Percentiles rank a stretch among this genome's conserved stretches.
These are phyloP conservation scores for Sula dactylatra DNA, from an alignment of 2,113 vertebrate genomes.

Conservation along the genomic window DNA sequence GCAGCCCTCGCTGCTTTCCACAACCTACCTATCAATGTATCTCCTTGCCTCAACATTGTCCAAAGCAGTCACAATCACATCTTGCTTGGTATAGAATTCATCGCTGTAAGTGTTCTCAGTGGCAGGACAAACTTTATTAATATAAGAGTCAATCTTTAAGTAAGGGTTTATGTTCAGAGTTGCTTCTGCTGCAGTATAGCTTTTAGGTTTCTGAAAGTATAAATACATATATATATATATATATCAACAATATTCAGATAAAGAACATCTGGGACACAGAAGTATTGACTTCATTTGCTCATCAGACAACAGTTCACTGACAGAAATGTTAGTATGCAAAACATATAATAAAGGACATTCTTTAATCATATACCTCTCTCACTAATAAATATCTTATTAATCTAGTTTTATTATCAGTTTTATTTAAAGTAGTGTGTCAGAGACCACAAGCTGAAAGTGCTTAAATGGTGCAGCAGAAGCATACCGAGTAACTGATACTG, in stretches of 20 bases:
- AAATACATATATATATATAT: background rate
- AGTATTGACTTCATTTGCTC: background rate
- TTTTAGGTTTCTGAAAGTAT: slow-evolving; percentile 90
- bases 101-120: slow-evolving; percentile 90
- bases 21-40: slow-evolving; percentile 93
- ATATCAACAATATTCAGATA: background rate
- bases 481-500: background rate
- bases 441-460: background rate
- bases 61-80: slow-evolving; percentile 91
- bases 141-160: slow-evolving; percentile 88
- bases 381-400: background rate
- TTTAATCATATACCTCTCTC: background rate
- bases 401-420: background rate
- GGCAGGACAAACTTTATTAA: slow-evolving; percentile 94
- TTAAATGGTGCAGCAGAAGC: background rate
- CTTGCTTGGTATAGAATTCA: slow-evolving; percentile 85
- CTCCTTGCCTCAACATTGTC: slow-evolving; percentile 97
- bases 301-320: background rate
- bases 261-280: background rate
- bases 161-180: slow-evolving; percentile 89
- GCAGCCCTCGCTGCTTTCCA: background rate
- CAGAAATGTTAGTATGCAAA: background rate
- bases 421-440: background rate
- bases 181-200: slow-evolving; percentile 89
- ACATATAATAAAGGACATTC: background rate